phyloP scores from a whole-genome alignment of 2,797 vertebrate genomes.

The Erpetoichthys calabaricus region DNA sequence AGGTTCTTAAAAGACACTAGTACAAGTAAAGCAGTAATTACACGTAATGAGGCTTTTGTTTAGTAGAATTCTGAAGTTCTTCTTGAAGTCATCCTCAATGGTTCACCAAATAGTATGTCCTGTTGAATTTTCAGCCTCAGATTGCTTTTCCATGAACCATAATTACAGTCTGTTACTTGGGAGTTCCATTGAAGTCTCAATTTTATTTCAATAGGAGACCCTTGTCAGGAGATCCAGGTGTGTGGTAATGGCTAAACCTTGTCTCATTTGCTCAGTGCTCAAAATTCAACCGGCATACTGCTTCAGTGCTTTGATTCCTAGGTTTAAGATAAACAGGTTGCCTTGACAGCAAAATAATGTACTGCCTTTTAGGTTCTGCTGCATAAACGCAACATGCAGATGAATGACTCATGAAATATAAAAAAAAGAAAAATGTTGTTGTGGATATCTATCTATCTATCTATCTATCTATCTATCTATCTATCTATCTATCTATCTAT shows the following conservation, averaged over 20 bases:
- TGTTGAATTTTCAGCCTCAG: conserved; percentile 44
- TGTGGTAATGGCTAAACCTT: conserved; percentile 53
- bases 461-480: too few species aligned
- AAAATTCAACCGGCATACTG: conserved; percentile 59
- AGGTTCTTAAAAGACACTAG: conserved; percentile 43
- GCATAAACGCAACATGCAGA: background rate
- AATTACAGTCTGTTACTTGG: conserved; percentile 70
- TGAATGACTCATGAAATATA: background rate
- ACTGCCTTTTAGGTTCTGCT: background rate
- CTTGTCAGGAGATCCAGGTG: conserved; percentile 61
- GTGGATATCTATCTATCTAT: too few species aligned
- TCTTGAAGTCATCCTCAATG: conserved; percentile 72
- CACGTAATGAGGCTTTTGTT: conserved; percentile 92
- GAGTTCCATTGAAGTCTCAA: conserved; percentile 89
- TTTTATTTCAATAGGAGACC: conserved; percentile 58
- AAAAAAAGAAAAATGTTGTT: too few species aligned
- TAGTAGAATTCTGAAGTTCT: conserved; percentile 74
- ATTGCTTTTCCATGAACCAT: conserved; percentile 69
- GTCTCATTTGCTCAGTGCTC: conserved; percentile 51
- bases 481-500: too few species aligned
- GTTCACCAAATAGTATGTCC: conserved; percentile 53
- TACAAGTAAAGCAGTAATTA: conserved; percentile 81
- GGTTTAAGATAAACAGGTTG: conserved; percentile 57
- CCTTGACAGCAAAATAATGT: conserved; percentile 53
- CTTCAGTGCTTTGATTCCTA: conserved; percentile 76